These are phyloP conservation scores for Drosophila leonis DNA, from an alignment of 2,888 invertebrate genomes.

Conservation along the genomic window DNA sequence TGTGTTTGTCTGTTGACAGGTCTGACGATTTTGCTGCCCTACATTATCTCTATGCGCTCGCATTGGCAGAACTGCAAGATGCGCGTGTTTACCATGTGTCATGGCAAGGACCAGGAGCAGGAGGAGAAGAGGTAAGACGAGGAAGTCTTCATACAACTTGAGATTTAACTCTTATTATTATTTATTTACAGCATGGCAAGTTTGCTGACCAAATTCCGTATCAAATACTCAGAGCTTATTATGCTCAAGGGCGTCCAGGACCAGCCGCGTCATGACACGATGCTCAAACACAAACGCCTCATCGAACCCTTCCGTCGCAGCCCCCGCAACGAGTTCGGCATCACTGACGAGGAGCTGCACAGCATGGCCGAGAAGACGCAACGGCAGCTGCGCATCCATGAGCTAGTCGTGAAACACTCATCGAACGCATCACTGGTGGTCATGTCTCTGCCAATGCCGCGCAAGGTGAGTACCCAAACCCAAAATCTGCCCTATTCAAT, in stretches of 20 bases:
- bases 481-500: neutral
- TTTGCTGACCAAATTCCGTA: conserved; percentile 96
- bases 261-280: conserved; percentile 91
- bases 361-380: conserved; percentile 93
- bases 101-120: conserved; percentile 91
- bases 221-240: conserved; percentile 95
- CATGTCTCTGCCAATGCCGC: conserved; percentile 98
- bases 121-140: conserved; percentile 92
- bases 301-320: conserved; percentile 88
- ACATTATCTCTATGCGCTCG: conserved; percentile 92
- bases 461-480: conserved; percentile 87
- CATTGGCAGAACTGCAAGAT: conserved; percentile 92
- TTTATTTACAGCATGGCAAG: conserved; percentile 93
- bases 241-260: conserved; percentile 96
- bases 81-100: conserved; percentile 93
- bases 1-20: conserved; percentile 54
- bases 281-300: conserved; percentile 90
- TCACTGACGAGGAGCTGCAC: conserved; percentile 86
- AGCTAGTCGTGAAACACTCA: conserved; percentile 95
- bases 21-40: conserved; percentile 93
- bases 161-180: neutral
- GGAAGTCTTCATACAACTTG: neutral
- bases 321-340: conserved; percentile 85
- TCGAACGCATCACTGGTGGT: conserved; percentile 94
- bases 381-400: conserved; percentile 95